Percentiles rank a stretch among this genome's conserved stretches.
phyloP scores from a whole-genome alignment of 2,113 vertebrate genomes.

The Lathamus discolor region DNA sequence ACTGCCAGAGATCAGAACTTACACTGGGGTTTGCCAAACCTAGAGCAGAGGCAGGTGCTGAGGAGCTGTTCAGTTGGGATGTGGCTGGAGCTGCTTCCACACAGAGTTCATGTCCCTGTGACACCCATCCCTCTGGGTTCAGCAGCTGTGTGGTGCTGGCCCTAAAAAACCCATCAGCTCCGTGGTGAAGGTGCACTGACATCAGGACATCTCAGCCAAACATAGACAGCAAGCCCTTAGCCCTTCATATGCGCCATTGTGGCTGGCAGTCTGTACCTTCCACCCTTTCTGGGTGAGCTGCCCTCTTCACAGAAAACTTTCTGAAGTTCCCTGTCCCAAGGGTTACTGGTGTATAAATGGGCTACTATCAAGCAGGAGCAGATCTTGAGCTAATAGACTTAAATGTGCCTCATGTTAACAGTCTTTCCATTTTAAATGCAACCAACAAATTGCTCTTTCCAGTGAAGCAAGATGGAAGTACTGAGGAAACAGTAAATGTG shows the following conservation, averaged over 20 bases:
- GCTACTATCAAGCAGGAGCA: neutral
- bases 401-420: neutral
- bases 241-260: accelerated
- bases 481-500: neutral
- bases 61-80: neutral
- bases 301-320: neutral
- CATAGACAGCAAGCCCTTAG: neutral
- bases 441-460: neutral
- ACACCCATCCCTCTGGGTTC: neutral
- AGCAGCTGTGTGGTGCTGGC: accelerated
- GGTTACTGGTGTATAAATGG: neutral
- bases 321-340: neutral
- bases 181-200: accelerated
- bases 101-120: neutral
- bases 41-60: neutral
- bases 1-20: neutral
- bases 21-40: neutral
- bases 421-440: neutral
- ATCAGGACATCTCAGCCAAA: neutral
- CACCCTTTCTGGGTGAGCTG: no score
- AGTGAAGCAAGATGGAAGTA: neutral
- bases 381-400: neutral
- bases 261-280: neutral
- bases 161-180: neutral
- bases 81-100: neutral